These are phyloP conservation scores for Hippocampus kuda DNA, from an alignment of 2,797 vertebrate genomes.

Conservation along the genomic window DNA sequence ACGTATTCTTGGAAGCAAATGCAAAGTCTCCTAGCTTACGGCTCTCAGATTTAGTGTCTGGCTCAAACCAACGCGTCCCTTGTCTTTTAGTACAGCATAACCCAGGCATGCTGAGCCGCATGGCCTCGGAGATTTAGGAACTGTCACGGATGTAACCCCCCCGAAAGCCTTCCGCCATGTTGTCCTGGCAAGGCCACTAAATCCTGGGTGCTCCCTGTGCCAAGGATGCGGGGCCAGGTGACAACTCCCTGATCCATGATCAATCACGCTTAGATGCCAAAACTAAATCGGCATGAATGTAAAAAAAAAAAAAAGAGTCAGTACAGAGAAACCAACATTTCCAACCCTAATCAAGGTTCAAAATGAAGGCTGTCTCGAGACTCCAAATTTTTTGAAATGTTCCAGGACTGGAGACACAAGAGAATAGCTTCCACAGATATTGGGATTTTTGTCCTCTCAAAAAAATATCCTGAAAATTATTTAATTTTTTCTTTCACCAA, in stretches of 20 bases:
- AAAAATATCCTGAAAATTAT: too few relatives aligned
- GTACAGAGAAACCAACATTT: not conserved
- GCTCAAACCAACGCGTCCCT: conserved; percentile 26
- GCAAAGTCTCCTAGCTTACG: not conserved
- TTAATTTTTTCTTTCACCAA: too few relatives aligned
- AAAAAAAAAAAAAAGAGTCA: not conserved
- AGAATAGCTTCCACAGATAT: not conserved
- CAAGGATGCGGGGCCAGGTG: not conserved
- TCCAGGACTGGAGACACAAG: not conserved
- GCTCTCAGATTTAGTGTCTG: conserved; percentile 36
- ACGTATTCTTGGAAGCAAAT: conserved; percentile 7
- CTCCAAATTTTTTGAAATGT: not conserved
- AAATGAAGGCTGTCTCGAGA: too few relatives aligned
- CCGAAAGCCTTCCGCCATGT: not conserved
- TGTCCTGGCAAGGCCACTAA: not conserved
- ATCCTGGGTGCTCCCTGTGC: not conserved
- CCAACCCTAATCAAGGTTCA: not conserved
- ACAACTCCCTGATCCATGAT: not conserved
- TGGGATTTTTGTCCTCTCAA: too few relatives aligned
- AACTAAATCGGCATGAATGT: not conserved
- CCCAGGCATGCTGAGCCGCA: conserved; percentile 9
- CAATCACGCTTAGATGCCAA: not conserved
- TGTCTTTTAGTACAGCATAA: conserved; percentile 34
- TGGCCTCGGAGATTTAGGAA: not conserved
- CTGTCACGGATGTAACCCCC: not conserved